Conservation (phyloP, 1,140 invertebrate genomes). For the Bombus balteatus region DNA sequence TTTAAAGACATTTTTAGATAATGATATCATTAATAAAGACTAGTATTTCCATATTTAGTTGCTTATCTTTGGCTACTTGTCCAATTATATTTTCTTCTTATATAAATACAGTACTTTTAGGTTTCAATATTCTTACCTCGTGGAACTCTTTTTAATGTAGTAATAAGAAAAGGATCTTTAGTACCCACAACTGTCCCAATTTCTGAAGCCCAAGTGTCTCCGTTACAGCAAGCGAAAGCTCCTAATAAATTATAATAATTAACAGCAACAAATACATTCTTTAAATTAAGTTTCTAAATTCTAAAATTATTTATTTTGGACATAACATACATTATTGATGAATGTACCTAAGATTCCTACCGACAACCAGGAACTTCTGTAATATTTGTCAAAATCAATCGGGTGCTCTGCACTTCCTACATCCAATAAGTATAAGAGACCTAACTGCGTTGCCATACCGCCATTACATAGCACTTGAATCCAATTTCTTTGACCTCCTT, state of each 20-base stretch:
- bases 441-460: conserved; percentile 91
- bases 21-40: not conserved
- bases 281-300: not conserved
- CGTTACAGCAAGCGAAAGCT: conserved; percentile 91
- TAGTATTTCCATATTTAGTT: not conserved
- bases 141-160: conserved; percentile 89
- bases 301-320: not conserved
- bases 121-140: conserved; percentile 82
- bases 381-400: conserved; percentile 90
- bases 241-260: conserved; percentile 79
- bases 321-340: not conserved
- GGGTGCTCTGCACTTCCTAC: conserved; percentile 90
- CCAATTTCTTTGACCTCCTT: conserved; percentile 95
- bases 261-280: not conserved
- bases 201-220: conserved; percentile 96
- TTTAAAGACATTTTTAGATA: not conserved
- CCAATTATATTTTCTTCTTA: not conserved
- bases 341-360: conserved; percentile 88
- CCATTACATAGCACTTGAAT: conserved; percentile 95
- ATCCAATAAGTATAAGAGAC: conserved; percentile 91
- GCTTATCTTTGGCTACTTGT: not conserved
- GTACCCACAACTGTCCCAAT: conserved; percentile 90
- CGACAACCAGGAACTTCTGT: conserved; percentile 91
- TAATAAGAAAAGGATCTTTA: conserved; percentile 90
- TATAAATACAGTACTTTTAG: not conserved